These are phyloP conservation scores for Cyprinella venusta DNA, from an alignment of 2,797 vertebrate species.

Conservation along the genomic window DNA sequence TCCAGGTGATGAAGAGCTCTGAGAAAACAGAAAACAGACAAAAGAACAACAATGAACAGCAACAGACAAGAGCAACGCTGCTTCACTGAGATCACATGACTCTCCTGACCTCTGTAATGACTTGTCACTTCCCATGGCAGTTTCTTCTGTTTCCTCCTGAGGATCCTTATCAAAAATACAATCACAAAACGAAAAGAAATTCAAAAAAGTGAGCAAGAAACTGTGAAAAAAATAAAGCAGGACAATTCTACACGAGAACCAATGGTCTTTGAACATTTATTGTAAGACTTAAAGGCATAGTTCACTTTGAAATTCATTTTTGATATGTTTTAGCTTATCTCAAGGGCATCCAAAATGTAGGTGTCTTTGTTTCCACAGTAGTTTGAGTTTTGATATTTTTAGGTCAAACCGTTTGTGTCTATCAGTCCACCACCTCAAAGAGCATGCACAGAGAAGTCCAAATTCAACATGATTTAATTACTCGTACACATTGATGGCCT, in stretches of 20 bases:
- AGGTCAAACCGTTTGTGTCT: too few species aligned
- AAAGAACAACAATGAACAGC: neutral
- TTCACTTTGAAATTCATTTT: too few species aligned
- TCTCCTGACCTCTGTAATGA: conserved; percentile 76
- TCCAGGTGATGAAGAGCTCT: conserved; percentile 85
- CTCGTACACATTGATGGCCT: too few species aligned
- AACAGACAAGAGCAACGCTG: neutral
- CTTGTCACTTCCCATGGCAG: conserved; percentile 68
- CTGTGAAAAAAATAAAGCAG: neutral
- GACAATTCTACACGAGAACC: neutral
- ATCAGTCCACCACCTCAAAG: too few species aligned
- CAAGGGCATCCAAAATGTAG: too few species aligned
- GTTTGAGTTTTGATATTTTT: too few species aligned
- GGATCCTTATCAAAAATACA: conserved; percentile 41
- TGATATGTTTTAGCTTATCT: too few species aligned
- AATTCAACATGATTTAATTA: too few species aligned
- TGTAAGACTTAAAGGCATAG: too few species aligned
- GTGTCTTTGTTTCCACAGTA: too few species aligned
- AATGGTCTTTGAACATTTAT: neutral
- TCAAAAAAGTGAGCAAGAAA: neutral
- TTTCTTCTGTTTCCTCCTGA: conserved; percentile 59
- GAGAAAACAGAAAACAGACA: conserved; percentile 18
- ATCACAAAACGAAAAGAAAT: neutral
- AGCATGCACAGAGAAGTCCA: too few species aligned
- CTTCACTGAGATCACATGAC: neutral